Base-by-base conservation (phyloP, 2,113 vertebrate species). In the Hiodon tergisus region DNA sequence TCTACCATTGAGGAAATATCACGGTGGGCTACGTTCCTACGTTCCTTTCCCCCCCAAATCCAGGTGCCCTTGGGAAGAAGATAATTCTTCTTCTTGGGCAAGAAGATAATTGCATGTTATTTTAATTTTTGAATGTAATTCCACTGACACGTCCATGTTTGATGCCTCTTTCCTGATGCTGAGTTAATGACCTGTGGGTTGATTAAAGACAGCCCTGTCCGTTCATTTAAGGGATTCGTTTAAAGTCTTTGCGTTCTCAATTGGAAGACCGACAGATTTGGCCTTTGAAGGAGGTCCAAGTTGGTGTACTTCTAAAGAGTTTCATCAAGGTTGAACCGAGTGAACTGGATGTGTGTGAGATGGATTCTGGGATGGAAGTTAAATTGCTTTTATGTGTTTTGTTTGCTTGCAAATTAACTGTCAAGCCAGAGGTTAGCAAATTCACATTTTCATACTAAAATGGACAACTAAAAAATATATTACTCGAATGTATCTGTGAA, bases 221-320 rank as follows among this genome's bases (percentile, higher is more conserved):
- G 50, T 55, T 67, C 57, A 77, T 77, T 72, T 58, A 69, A 7
- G n/a, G 77, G 74, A 74, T 78, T 74, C 11, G 59, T 68, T 59
- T 75, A 63, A 53, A 61, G 72, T 60, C 60, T 52, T 6, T 73
- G 1, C 31, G 31, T 31, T 31, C 31, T 31, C 6, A 57, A 31
- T 16, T 63, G 59, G 59, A 62, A 62, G 16, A 8, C 11, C 46
- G 50, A 69, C 51, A 71, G 55, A 76, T 51, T 6, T 16, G 59
- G 14, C n/a, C 59, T 73, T 65, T 73, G 72, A 73, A 76, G 59
- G 68, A 71, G 53, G 65, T 57, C 10, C 31, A 71, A 60, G 63
- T 51, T 46, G 48, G 10, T 54, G 51, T 69, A 16, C 48, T 69
- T 61, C 69, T 76, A 62, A 52, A 62, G 31, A 31, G 17, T 46